Conservation (phyloP, 2,113 vertebrate genomes). For the Eulacestoma nigropectus region DNA sequence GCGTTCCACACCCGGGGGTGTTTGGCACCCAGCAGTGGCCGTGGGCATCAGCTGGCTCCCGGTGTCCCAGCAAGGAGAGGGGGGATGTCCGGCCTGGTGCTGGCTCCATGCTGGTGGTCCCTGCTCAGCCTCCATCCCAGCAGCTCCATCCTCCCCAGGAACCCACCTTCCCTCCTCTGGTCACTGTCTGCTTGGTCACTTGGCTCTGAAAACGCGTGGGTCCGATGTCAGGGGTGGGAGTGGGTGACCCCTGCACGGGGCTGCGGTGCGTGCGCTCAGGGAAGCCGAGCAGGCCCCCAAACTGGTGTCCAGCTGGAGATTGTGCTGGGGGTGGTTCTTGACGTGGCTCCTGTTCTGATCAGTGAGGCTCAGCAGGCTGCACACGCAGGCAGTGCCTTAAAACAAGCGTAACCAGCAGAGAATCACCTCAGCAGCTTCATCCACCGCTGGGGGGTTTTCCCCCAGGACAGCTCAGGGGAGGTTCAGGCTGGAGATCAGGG, state of each 20-base stretch:
- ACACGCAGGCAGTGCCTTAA: neutral
- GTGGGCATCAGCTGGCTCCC: accelerated
- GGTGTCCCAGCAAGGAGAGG: neutral
- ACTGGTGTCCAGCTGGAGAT: neutral
- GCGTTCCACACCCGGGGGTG: accelerated
- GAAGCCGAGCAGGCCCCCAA: accelerated
- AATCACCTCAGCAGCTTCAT: neutral
- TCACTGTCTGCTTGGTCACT: neutral
- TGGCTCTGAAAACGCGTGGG: neutral
- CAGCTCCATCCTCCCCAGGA: neutral
- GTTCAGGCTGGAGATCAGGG: neutral
- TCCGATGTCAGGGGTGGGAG: accelerated
- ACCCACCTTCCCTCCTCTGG: neutral
- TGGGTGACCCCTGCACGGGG: neutral
- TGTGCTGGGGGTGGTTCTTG: neutral
- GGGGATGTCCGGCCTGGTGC: neutral
- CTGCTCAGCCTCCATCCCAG: neutral
- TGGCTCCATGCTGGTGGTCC: neutral
- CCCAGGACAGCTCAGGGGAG: neutral
- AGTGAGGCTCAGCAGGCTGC: neutral
- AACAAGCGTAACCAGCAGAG: neutral
- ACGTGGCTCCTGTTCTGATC: neutral
- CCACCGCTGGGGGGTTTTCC: neutral
- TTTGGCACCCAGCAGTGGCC: neutral
- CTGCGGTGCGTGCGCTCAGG: neutral